Conservation (phyloP, 2,797 vertebrate genomes). For the Phataginus tricuspis region DNA sequence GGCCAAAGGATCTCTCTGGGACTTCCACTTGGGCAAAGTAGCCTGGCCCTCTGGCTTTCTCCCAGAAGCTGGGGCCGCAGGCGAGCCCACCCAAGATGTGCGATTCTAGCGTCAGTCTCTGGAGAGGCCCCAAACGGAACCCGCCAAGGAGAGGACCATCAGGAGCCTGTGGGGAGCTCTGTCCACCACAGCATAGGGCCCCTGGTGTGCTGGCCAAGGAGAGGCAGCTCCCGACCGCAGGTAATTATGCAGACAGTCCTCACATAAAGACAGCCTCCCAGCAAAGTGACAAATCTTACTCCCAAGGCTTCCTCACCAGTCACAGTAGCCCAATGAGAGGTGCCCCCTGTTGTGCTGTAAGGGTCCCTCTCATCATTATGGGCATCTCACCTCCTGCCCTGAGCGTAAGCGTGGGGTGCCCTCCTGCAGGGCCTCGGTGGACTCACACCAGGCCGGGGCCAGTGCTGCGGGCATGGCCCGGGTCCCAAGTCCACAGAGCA, state of each 20-base stretch:
- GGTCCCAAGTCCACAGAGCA: background rate
- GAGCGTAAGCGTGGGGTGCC: no score
- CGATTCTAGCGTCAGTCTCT: background rate
- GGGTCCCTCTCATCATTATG: background rate
- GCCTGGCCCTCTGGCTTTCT: background rate
- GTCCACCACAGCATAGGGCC: background rate
- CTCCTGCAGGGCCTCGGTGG: background rate
- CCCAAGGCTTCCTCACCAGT: conserved; percentile 49
- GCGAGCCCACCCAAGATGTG: background rate
- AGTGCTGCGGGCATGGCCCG: no score
- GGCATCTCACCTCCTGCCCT: background rate
- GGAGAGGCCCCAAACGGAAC: background rate
- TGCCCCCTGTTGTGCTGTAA: background rate
- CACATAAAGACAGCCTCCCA: background rate
- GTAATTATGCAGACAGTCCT: background rate
- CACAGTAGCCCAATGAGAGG: background rate
- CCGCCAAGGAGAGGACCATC: background rate
- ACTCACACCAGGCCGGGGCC: background rate
- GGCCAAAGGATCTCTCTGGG: background rate
- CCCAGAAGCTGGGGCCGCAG: background rate
- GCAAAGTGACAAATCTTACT: conserved; percentile 39
- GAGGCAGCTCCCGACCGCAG: conserved; percentile 5
- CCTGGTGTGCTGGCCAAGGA: background rate
- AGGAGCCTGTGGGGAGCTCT: background rate
- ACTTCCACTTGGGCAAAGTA: background rate